Base-by-base conservation (phyloP, 2,888 invertebrate genomes). In the Cheilosia vulpina region DNA sequence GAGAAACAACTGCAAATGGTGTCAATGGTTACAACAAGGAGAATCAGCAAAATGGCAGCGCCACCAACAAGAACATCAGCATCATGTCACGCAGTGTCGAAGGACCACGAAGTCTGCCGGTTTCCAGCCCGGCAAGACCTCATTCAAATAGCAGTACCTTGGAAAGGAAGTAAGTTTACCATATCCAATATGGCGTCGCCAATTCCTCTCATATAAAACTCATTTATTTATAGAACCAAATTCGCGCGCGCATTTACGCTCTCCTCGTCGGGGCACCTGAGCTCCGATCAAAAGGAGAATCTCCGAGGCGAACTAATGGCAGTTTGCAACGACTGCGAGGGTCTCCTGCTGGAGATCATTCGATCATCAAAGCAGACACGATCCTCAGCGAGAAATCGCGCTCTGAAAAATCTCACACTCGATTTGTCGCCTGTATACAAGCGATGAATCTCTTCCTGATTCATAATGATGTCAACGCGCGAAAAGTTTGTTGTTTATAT, bases 241-340 rank as follows among this genome's bases (percentile, higher is more conserved):
- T 94, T 95, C 89, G 93, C 94, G 47, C 94, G 95, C 72, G 93
- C 94, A 87, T 94, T 94, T 89, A 93, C 94, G 76, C 90, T 94
- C 21, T 94, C 94, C 82, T 92, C 92, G 58, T 91, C 91, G 68
- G 87, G 89, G 1, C 87, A 87, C 50, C 88, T 92, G 34, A 90
- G 90, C 72, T 91, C 91, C 73, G 92, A 93, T 69, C 93, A 93
- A 55, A 93, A 94, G 80, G 96, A 96, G 90, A 94, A 94, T 21
- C 93, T 96, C 60, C 94, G 95, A 81, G 95, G 95, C 88, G 95
- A 97, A 81, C 95, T 96, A 90, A 97, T 98, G 96, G 95, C 96
- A 84, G 97, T 98, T 60, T 98, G 98, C 91, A 96, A 97, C 92
- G 98, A 98, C 93, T 98, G 98, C 93, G 97, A 97, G 91, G 96